Conservation (phyloP, 53 echinoderm and acorn worm genomes). For the Echinometra lucunter region DNA sequence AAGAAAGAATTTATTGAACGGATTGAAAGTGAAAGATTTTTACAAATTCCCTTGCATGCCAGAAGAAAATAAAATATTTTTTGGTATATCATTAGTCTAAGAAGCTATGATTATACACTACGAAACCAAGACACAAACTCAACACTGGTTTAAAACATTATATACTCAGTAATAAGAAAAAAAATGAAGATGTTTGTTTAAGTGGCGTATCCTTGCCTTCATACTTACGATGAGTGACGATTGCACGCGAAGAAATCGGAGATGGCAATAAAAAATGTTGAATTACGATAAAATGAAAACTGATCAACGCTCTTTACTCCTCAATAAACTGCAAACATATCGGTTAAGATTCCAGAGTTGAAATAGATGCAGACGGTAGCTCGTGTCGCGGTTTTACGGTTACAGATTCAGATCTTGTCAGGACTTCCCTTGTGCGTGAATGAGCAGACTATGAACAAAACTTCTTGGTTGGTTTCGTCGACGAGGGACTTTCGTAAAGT, state of each 20-base stretch:
- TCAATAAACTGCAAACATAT: background rate
- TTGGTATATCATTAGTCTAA: too few species aligned
- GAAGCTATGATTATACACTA: too few species aligned
- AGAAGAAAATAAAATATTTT: background rate
- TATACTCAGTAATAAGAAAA: background rate
- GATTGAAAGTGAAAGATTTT: background rate
- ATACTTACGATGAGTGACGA: background rate
- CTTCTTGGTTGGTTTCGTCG: background rate
- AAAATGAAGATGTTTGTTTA: background rate
- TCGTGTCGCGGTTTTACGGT: conserved; percentile 1
- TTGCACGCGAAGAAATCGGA: background rate
- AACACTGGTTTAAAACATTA: too few species aligned
- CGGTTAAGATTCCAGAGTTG: background rate
- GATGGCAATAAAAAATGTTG: background rate
- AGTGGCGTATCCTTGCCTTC: background rate
- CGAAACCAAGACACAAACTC: too few species aligned
- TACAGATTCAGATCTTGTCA: background rate
- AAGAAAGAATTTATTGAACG: background rate
- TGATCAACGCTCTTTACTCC: background rate
- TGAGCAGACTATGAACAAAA: background rate
- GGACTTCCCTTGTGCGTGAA: background rate
- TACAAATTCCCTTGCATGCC: background rate
- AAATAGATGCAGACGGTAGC: background rate
- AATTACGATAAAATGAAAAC: background rate
- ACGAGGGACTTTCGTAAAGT: background rate